Percentiles rank a stretch among this genome's conserved stretches.
phyloP scores from a whole-genome alignment of 2,113 vertebrate species.

The Melanerpes formicivorus region DNA sequence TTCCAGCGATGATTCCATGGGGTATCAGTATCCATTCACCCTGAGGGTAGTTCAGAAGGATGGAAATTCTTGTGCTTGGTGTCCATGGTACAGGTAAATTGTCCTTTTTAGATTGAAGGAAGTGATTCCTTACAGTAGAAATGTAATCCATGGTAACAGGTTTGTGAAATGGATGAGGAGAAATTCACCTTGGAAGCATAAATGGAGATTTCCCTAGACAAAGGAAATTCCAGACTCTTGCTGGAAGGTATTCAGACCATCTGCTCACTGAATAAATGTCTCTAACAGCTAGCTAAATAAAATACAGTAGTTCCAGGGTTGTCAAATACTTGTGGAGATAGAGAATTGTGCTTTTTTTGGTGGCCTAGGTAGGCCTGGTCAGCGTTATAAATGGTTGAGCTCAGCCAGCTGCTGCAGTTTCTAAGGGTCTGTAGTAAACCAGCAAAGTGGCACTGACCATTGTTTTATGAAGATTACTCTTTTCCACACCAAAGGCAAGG shows the following conservation, averaged over 20 bases:
- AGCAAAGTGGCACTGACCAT: background rate
- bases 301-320: background rate
- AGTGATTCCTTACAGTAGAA: conserved; percentile 34
- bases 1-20: conserved; percentile 97
- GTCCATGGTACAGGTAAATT: conserved; percentile 96
- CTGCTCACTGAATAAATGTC: background rate
- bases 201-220: background rate
- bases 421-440: background rate
- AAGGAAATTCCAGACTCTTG: background rate
- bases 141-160: background rate
- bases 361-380: background rate
- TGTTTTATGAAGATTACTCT: background rate
- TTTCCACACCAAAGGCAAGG: background rate
- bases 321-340: background rate
- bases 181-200: background rate
- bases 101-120: background rate
- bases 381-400: background rate
- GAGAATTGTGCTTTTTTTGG: background rate
- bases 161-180: background rate
- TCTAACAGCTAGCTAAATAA: background rate
- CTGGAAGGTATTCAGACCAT: background rate
- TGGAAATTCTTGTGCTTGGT: conserved; percentile 96
- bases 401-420: background rate
- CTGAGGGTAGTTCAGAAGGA: conserved; percentile 94
- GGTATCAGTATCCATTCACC: conserved; percentile 98